Conservation (phyloP, 1,140 invertebrate species). For the Aphelinus atriplicis region DNA sequence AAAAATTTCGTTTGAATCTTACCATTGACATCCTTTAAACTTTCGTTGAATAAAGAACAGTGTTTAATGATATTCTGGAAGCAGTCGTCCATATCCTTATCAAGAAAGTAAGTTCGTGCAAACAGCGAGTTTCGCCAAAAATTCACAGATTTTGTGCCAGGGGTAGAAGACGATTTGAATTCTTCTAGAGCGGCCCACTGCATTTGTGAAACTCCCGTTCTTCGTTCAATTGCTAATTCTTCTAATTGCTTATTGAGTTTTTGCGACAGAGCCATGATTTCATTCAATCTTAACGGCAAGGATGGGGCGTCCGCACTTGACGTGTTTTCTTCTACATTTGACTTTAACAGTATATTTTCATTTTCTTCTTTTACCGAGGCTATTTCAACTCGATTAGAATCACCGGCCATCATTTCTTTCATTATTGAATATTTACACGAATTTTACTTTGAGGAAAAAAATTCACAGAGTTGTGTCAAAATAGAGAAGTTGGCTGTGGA, state of each 20-base stretch:
- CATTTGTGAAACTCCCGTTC: slow-evolving; percentile 50
- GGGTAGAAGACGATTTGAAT: slow-evolving; percentile 36
- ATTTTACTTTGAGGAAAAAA: too few species aligned
- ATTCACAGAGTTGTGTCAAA: too few species aligned
- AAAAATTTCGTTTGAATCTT: slow-evolving; percentile 14
- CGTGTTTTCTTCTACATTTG: background rate
- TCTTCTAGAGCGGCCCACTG: slow-evolving; percentile 53
- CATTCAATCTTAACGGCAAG: slow-evolving; percentile 44
- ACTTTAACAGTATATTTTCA: too few species aligned
- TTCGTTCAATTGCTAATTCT: slow-evolving; percentile 55
- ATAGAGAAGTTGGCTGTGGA: too few species aligned
- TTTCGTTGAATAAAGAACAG: slow-evolving; percentile 49
- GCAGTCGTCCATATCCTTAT: slow-evolving; percentile 52
- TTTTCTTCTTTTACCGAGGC: background rate
- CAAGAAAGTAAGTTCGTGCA: slow-evolving; percentile 52
- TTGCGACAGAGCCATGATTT: slow-evolving; percentile 44
- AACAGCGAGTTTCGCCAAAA: slow-evolving; percentile 52
- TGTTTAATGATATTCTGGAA: slow-evolving; percentile 49
- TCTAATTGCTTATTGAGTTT: slow-evolving; percentile 49
- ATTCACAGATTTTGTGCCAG: slow-evolving; percentile 7
- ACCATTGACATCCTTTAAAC: slow-evolving; percentile 54
- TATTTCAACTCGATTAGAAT: background rate
- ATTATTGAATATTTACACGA: too few species aligned
- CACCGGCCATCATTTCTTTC: too few species aligned
- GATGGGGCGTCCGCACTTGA: background rate